Base-by-base conservation (phyloP, 2,113 vertebrate genomes). In the Pithys albifrons region DNA sequence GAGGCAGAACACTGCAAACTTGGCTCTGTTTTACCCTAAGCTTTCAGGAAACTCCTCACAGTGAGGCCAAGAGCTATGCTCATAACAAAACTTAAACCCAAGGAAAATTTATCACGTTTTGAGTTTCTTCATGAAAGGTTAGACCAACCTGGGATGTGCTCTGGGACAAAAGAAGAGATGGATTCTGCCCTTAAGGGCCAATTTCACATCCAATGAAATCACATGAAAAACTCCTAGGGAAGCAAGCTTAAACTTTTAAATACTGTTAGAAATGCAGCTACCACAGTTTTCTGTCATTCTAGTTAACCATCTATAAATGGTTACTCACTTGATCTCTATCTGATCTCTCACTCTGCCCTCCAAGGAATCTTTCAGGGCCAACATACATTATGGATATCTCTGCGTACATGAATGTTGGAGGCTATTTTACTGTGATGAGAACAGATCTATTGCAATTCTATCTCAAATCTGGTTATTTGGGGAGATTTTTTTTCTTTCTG, bases 251-350 rank as follows among this genome's bases (percentile, higher is more conserved):
- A 92, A 86, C 73, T 55, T 96, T 87, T 58, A 89, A 96, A 87
- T 4, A 25, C 61, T 37, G 69, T 48, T 94, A 93, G 62, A 91
- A 93, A 97, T 91, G 80, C 88, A 81, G 91, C 95, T 95, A 96
- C 95, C 77, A 93, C 66, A 35, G 62, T 92, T 58, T 88, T 89
- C 91, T 92, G 93, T 96, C 93, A 57, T 79, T 95, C 65, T 84
- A 93, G 92, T 95, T 94, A 96, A 85, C 93, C 73, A 79, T 94
- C 96, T 92, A 96, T 95, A 94, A 96, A 95, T 85, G 92, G 96
- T 95, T 96, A 95, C 80, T 93, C 93, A 87, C 92, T 96, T 96
- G 95, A 96, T 93, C 92, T 96, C 62, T 90, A 91, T 93, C 93
- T 96, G 95, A 92, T 96, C 96, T 96, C 93, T 89, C 49, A 45